Conservation (phyloP, 2,113 vertebrate genomes). For the Oreochromis niloticus region DNA sequence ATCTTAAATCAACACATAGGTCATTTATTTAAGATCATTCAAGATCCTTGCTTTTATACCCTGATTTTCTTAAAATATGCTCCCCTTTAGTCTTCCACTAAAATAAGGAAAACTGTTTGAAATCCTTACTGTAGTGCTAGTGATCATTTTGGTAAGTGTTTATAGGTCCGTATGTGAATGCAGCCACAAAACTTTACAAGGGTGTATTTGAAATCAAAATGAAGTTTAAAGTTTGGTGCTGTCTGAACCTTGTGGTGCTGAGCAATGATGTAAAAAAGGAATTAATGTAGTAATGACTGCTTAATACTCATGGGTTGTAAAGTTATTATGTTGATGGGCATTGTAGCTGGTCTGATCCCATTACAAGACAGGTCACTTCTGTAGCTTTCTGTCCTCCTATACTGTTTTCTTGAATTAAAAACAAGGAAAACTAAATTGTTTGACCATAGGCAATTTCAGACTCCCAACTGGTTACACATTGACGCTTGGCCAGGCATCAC, state of each 20-base stretch:
- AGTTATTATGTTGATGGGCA: neutral
- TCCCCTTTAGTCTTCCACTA: neutral
- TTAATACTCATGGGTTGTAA: neutral
- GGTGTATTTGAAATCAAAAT: neutral
- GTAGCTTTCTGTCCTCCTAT: neutral
- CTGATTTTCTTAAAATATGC: neutral
- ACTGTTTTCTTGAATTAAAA: neutral
- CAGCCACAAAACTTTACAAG: neutral
- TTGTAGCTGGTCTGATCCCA: neutral
- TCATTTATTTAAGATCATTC: constrained; percentile 20
- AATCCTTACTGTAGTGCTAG: neutral
- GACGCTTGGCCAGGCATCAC: neutral
- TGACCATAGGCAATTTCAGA: neutral
- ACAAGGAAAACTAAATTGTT: neutral
- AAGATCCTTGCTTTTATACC: neutral
- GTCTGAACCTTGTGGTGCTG: neutral
- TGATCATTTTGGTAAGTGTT: neutral
- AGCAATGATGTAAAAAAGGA: neutral
- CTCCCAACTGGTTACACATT: neutral
- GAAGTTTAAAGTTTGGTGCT: neutral
- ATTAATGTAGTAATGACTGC: neutral
- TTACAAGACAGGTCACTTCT: neutral
- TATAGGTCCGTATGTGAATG: neutral
- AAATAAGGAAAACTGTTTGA: neutral
- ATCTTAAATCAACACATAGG: constrained; percentile 4